phyloP scores from a whole-genome alignment of 2,113 vertebrate genomes.

The Phrynocephalus versicolor region DNA sequence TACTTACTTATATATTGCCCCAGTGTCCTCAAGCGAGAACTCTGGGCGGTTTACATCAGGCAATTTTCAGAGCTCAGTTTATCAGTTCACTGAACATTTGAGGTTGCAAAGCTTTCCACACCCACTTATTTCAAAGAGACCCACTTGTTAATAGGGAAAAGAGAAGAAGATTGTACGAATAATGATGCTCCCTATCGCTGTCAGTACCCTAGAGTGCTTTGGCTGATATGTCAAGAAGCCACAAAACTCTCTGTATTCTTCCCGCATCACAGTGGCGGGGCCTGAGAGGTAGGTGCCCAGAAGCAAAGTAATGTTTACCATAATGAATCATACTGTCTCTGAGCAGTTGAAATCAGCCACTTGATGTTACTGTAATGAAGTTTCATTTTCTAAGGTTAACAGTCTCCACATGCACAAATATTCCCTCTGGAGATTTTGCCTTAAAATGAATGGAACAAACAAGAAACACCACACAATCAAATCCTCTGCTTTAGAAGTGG shows the following conservation, averaged over 20 bases:
- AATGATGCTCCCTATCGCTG: not conserved
- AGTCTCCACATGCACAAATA: slow-evolving; percentile 44
- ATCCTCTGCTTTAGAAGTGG: slow-evolving; percentile 49
- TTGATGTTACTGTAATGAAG: slow-evolving; percentile 61
- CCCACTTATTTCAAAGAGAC: slow-evolving; percentile 9
- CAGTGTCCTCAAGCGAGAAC: too few relatives aligned
- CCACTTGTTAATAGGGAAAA: not conserved
- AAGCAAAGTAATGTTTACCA: slow-evolving; percentile 63
- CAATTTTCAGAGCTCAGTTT: rapidly evolving
- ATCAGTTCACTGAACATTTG: not conserved
- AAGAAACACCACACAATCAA: slow-evolving; percentile 8
- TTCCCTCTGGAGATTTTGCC: slow-evolving; percentile 45
- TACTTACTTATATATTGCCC: too few relatives aligned
- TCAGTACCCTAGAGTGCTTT: slow-evolving; percentile 46
- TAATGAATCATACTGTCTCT: slow-evolving; percentile 60
- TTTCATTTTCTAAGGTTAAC: slow-evolving; percentile 51
- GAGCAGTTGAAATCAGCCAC: slow-evolving; percentile 67
- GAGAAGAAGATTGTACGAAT: slow-evolving; percentile 25
- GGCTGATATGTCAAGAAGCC: slow-evolving; percentile 50
- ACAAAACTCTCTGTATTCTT: slow-evolving; percentile 35
- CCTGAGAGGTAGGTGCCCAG: slow-evolving; percentile 58
- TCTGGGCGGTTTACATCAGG: too few relatives aligned
- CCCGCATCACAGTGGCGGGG: slow-evolving; percentile 55
- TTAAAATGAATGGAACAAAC: slow-evolving; percentile 49
- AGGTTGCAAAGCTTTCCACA: not conserved